Conservation (phyloP, 1,140 invertebrate species). For the Drosophila athabasca region DNA sequence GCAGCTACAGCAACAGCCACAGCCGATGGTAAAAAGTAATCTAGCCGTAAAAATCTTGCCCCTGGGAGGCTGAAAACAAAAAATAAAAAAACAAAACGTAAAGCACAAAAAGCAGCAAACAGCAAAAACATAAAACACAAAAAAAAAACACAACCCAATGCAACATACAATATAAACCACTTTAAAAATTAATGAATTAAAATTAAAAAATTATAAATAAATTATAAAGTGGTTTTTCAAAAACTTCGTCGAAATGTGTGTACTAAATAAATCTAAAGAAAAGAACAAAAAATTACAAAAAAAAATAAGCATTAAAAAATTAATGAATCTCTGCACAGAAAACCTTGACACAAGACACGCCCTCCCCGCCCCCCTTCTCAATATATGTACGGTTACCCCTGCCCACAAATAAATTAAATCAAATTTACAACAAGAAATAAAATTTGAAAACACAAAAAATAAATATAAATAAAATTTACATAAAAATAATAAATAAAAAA, state of each 20-base stretch:
- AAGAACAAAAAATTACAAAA: slow-evolving; percentile 1
- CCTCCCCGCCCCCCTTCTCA: slow-evolving; percentile 10
- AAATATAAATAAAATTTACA: slow-evolving; percentile 77
- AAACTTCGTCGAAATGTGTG: slow-evolving; percentile 68
- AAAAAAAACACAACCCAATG: slow-evolving; percentile 48
- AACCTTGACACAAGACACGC: slow-evolving; percentile 53
- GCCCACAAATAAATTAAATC: slow-evolving; percentile 71
- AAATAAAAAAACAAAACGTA: slow-evolving; percentile 28
- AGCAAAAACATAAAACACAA: slow-evolving; percentile 21
- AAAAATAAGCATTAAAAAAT: slow-evolving; percentile 46
- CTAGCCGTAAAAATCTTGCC: slow-evolving; percentile 23
- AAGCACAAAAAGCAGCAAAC: slow-evolving; percentile 37
- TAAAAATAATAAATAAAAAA: slow-evolving; percentile 54
- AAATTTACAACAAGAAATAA: slow-evolving; percentile 69
- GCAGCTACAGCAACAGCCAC: not conserved
- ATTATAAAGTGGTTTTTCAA: slow-evolving; percentile 69
- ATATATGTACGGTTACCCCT: slow-evolving; percentile 4
- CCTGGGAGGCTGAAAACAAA: slow-evolving; percentile 62
- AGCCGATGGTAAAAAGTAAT: slow-evolving; percentile 60
- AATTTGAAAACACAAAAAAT: slow-evolving; percentile 21
- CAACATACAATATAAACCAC: slow-evolving; percentile 57
- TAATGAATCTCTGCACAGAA: slow-evolving; percentile 55
- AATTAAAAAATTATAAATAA: slow-evolving; percentile 25
- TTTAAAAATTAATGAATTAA: slow-evolving; percentile 42
- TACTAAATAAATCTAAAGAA: slow-evolving; percentile 64